phyloP scores from a whole-genome alignment of 1,140 invertebrate genomes.

The Calephelis virginiensis region DNA sequence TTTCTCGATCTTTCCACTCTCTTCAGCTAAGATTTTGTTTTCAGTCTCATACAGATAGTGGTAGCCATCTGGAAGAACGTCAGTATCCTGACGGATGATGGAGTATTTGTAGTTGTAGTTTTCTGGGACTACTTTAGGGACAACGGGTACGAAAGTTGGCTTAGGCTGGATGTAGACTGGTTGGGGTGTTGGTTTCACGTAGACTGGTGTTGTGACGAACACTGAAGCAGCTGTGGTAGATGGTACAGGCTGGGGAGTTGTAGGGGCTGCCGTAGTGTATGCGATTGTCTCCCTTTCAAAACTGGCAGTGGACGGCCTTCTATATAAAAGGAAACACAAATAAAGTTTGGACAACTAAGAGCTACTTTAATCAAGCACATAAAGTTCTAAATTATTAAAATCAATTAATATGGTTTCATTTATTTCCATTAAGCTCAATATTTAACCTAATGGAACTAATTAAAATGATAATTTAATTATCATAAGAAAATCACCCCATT shows the following conservation, averaged over 20 bases:
- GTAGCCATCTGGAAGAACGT: constrained; percentile 66
- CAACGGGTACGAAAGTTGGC: constrained; percentile 15
- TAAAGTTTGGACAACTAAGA: too few species aligned
- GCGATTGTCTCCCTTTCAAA: not conserved
- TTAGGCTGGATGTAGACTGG: constrained; percentile 53
- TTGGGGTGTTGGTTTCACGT: constrained; percentile 21
- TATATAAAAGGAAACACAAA: not conserved
- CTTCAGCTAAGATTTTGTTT: constrained; percentile 80
- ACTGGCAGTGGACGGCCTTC: not conserved
- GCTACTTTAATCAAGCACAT: too few species aligned
- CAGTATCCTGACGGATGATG: constrained; percentile 64
- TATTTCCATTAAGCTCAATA: too few species aligned
- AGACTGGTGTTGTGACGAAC: constrained; percentile 20
- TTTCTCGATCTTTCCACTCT: constrained; percentile 75
- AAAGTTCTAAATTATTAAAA: too few species aligned
- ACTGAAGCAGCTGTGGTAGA: constrained; percentile 12
- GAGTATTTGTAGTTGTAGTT: constrained; percentile 63
- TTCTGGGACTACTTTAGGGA: constrained; percentile 22
- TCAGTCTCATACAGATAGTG: constrained; percentile 82
- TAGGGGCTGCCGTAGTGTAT: constrained; percentile 7
- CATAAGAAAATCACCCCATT: constrained; percentile 19
- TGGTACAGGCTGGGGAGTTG: constrained; percentile 26
- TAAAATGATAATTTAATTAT: too few species aligned
- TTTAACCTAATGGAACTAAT: too few species aligned
- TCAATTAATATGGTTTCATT: too few species aligned